Conservation (phyloP, 2,888 invertebrate genomes). For the Cephus runcator region DNA sequence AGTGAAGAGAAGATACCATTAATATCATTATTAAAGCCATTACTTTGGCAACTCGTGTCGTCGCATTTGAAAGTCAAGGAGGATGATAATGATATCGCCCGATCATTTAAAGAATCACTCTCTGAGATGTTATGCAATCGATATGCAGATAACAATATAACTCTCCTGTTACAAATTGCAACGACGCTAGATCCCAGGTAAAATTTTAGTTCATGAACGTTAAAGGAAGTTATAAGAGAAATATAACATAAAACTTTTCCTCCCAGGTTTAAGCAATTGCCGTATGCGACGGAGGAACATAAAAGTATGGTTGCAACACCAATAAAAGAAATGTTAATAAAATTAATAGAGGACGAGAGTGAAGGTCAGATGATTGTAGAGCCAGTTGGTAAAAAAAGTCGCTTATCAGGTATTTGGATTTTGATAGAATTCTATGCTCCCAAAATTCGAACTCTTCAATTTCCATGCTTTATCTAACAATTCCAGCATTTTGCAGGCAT, state of each 20-base stretch:
- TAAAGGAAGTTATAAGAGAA: not conserved
- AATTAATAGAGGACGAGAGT: slow-evolving; percentile 39
- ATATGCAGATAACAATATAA: slow-evolving; percentile 43
- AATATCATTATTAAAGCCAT: slow-evolving; percentile 54
- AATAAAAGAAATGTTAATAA: slow-evolving; percentile 38
- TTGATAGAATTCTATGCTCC: not conserved
- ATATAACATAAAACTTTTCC: not conserved
- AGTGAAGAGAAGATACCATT: slow-evolving; percentile 57
- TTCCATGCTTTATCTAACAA: slow-evolving; percentile 6
- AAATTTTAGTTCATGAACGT: not conserved
- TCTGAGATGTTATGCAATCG: slow-evolving; percentile 38
- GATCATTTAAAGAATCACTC: slow-evolving; percentile 42
- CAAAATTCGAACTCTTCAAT: slow-evolving; percentile 5
- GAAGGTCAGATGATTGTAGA: slow-evolving; percentile 44
- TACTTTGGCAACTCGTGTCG: slow-evolving; percentile 51
- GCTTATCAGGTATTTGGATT: slow-evolving; percentile 56
- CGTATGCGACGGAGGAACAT: slow-evolving; percentile 45
- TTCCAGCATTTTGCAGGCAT: slow-evolving; percentile 38
- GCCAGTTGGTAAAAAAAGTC: slow-evolving; percentile 53
- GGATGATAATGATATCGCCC: slow-evolving; percentile 39
- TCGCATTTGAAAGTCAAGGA: slow-evolving; percentile 47
- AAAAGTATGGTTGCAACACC: slow-evolving; percentile 34
- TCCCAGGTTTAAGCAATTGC: slow-evolving; percentile 47
- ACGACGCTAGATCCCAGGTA: slow-evolving; percentile 53
- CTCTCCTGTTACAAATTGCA: slow-evolving; percentile 46